Evolutionary conservation across 2,113 vertebrate species (phyloP).

Genomic region (Erythrocercus mccallii): DNA sequence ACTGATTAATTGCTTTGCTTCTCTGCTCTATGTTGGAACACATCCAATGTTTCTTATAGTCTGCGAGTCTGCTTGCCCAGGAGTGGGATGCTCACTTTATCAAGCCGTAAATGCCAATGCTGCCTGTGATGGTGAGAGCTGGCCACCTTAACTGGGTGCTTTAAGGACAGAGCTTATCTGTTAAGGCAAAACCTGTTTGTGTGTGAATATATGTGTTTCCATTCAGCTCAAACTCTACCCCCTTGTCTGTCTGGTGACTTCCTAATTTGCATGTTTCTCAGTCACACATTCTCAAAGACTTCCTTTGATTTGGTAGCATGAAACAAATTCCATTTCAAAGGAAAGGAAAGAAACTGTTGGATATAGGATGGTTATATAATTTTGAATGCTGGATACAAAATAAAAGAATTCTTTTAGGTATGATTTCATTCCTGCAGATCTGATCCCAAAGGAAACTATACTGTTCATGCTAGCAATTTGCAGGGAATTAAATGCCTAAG

Average conservation of each 20-base stretch:
- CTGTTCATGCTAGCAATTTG: background rate
- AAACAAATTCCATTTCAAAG: background rate
- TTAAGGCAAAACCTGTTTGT: background rate
- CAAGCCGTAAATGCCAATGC: background rate
- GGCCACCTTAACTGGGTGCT: background rate
- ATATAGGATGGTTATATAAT: background rate
- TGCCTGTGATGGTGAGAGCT: background rate
- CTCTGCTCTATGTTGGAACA: background rate
- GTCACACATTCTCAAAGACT: background rate
- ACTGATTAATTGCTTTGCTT: background rate
- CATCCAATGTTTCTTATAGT: background rate
- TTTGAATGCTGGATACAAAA: background rate
- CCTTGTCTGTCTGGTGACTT: background rate
- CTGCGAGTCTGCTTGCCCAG: background rate
- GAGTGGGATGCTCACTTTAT: background rate
- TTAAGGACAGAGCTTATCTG: background rate
- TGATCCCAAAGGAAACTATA: background rate
- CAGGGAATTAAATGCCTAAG: background rate
- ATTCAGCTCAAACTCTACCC: background rate
- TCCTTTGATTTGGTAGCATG: background rate
- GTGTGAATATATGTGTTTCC: background rate
- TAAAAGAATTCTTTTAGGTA: background rate
- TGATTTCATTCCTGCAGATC: background rate
- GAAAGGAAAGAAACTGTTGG: background rate
- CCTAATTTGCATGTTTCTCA: background rate